Conservation (phyloP, 1,140 invertebrate species). For the Stegodyphus mimosarum region DNA sequence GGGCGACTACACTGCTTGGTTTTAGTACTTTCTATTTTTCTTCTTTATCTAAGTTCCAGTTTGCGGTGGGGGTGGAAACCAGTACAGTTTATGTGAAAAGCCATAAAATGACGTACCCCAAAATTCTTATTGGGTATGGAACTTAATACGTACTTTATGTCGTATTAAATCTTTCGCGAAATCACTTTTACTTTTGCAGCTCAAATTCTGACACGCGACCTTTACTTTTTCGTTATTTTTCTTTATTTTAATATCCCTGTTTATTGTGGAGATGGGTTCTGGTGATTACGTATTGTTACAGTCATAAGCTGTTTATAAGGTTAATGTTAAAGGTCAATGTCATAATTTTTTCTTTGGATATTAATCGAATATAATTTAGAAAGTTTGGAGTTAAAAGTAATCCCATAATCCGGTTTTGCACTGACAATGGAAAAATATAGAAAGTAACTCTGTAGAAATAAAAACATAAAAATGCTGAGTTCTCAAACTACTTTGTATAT, state of each 20-base stretch:
- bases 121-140: slow-evolving; percentile 46
- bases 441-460: too few species aligned
- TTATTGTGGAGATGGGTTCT: background rate
- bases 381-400: too few species aligned
- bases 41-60: too few species aligned
- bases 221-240: background rate
- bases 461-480: too few species aligned
- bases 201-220: background rate
- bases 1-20: slow-evolving; percentile 10
- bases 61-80: slow-evolving; percentile 1
- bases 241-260: slow-evolving; percentile 10
- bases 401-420: too few species aligned
- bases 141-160: slow-evolving; percentile 45
- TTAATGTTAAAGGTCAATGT: too few species aligned
- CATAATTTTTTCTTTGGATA: too few species aligned
- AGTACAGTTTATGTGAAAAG: slow-evolving; percentile 34
- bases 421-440: too few species aligned
- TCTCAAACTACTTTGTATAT: too few species aligned
- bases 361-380: too few species aligned
- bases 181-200: slow-evolving; percentile 18
- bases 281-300: background rate
- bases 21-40: slow-evolving; percentile 10
- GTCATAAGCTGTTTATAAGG: background rate
- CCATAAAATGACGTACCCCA: slow-evolving; percentile 42
- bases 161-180: slow-evolving; percentile 40